A percentile compares a stretch with the other conserved stretches of the same genome.
Evolutionary conservation across 1,140 invertebrate genomes (phyloP).

Genomic region (Xylocopa sonorina): DNA sequence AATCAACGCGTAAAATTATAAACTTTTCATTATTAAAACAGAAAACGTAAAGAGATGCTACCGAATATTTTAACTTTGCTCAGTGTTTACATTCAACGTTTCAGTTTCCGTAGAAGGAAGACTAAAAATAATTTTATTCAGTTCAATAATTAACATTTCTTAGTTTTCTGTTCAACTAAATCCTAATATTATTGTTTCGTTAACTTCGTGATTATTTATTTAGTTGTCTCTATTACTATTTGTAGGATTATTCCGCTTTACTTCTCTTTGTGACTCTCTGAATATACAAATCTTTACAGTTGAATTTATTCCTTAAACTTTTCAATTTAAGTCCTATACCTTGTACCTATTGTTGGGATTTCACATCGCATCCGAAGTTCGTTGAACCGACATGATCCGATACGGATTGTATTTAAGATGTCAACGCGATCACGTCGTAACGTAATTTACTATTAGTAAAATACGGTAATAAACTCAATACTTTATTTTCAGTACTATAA

Average conservation of each 20-base stretch:
- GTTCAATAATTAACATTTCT: too few relatives aligned
- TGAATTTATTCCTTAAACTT: not conserved
- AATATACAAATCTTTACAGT: not conserved
- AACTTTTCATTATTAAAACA: not conserved
- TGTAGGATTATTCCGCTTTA: too few relatives aligned
- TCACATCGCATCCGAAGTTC: not conserved
- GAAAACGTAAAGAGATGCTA: too few relatives aligned
- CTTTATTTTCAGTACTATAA: constrained; percentile 38
- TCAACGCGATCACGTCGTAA: not conserved
- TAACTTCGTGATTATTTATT: not conserved
- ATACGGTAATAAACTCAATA: not conserved
- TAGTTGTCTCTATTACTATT: too few relatives aligned
- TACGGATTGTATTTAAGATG: not conserved
- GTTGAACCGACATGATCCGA: not conserved
- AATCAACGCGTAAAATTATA: not conserved
- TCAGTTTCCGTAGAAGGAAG: too few relatives aligned
- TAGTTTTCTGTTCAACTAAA: too few relatives aligned
- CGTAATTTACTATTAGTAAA: too few relatives aligned
- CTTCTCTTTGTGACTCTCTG: too few relatives aligned
- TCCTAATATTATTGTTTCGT: not conserved
- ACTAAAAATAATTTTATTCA: too few relatives aligned
- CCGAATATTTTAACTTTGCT: too few relatives aligned
- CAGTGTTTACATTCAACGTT: too few relatives aligned
- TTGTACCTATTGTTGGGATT: not conserved
- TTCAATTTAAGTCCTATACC: not conserved